These are phyloP conservation scores for Ditula angustiorana DNA, from an alignment of 2,888 invertebrate genomes.

Conservation along the genomic window DNA sequence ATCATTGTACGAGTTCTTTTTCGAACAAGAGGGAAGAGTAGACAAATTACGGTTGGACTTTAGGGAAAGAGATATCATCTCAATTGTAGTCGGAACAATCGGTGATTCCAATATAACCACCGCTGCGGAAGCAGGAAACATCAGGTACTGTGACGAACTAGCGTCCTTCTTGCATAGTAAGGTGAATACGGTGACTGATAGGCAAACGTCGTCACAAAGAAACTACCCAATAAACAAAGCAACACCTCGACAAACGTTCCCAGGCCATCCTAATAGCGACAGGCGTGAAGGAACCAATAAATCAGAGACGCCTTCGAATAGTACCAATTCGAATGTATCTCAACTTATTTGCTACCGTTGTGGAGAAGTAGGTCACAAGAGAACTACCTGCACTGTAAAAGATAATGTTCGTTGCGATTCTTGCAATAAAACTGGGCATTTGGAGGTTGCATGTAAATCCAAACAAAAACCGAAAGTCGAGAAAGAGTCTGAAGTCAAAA, in stretches of 20 bases:
- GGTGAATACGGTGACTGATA: not conserved
- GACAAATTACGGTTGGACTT: not conserved
- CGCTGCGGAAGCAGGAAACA: not conserved
- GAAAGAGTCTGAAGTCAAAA: too few relatives aligned
- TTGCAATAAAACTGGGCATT: not conserved
- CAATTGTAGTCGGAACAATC: not conserved
- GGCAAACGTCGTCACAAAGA: not conserved
- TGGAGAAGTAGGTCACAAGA: not conserved
- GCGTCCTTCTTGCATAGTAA: not conserved
- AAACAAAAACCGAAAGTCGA: not conserved
- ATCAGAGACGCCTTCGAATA: too few relatives aligned
- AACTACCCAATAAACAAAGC: not conserved
- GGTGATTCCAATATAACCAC: not conserved
- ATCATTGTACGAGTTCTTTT: slow-evolving; percentile 47
- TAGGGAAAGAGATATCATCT: not conserved
- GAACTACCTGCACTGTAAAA: not conserved
- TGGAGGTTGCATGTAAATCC: not conserved
- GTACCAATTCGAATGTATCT: too few relatives aligned
- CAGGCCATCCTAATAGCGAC: too few relatives aligned
- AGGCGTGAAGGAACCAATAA: too few relatives aligned
- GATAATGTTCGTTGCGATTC: not conserved
- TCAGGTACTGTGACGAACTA: not conserved
- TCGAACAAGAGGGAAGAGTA: slow-evolving; percentile 43
- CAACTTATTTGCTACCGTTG: not conserved
- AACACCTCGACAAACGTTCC: not conserved